Evolutionary conservation across 1,140 invertebrate genomes (phyloP).

Genomic region (Gonioctena quinquepunctata): DNA sequence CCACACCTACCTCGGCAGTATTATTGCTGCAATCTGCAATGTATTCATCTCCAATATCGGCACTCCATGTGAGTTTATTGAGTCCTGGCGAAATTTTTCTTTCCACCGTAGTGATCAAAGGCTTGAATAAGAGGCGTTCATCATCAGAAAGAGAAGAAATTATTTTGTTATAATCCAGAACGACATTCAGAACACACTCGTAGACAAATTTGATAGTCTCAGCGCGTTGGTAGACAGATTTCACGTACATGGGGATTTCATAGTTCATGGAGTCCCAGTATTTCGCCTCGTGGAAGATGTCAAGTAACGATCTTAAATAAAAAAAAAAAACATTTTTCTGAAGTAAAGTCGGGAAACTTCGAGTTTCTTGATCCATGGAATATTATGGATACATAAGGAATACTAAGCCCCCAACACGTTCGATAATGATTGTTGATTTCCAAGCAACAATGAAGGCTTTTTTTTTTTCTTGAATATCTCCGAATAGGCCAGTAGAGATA

Average conservation of each 20-base stretch:
- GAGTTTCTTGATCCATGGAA: too few relatives aligned
- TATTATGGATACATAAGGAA: too few relatives aligned
- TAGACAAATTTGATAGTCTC: conserved; percentile 69
- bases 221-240: conserved; percentile 65
- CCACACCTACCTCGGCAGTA: conserved; percentile 67
- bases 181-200: conserved; percentile 74
- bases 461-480: too few relatives aligned
- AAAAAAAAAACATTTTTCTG: conserved; percentile 26
- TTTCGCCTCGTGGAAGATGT: conserved; percentile 68
- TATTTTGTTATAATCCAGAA: conserved; percentile 82
- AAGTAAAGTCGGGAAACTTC: too few relatives aligned
- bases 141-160: conserved; percentile 63
- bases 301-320: conserved; percentile 57
- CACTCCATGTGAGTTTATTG: conserved; percentile 76
- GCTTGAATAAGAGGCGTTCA: conserved; percentile 64
- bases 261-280: conserved; percentile 69
- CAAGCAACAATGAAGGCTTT: too few relatives aligned
- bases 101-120: conserved; percentile 61
- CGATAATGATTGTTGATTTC: too few relatives aligned
- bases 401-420: too few relatives aligned
- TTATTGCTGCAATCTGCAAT: conserved; percentile 74
- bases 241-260: conserved; percentile 67
- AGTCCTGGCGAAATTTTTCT: conserved; percentile 81
- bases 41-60: conserved; percentile 74
- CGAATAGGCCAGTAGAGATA: too few relatives aligned